A percentile compares a stretch with the other conserved stretches of the same genome.
phyloP scores from a whole-genome alignment of 2,888 invertebrate genomes.

The Hypomecis atomaria region DNA sequence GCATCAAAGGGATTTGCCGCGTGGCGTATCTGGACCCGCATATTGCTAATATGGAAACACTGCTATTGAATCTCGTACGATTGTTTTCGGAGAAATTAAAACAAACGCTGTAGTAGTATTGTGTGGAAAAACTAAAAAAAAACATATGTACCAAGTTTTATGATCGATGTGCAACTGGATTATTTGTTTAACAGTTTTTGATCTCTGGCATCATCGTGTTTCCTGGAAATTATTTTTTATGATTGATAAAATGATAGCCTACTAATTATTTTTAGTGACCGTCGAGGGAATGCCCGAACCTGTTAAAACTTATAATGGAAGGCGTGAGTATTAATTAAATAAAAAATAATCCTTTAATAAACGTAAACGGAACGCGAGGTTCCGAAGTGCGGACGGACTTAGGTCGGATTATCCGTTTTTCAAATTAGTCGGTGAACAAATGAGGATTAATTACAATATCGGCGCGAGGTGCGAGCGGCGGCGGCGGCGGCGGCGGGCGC shows the following conservation, averaged over 20 bases:
- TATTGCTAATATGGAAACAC: slow-evolving; percentile 21
- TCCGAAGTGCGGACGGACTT: slow-evolving; percentile 28
- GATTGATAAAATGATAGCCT: slow-evolving; percentile 14
- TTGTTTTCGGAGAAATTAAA: background rate
- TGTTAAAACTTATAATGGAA: slow-evolving; percentile 32
- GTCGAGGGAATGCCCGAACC: slow-evolving; percentile 20
- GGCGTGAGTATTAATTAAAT: slow-evolving; percentile 33
- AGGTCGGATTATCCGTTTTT: slow-evolving; percentile 37
- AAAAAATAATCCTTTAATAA: slow-evolving; percentile 33
- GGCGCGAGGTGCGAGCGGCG: slow-evolving; percentile 22
- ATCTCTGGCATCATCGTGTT: background rate
- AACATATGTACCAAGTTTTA: background rate
- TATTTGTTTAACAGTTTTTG: background rate
- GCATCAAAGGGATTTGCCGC: slow-evolving; percentile 27
- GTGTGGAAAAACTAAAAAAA: background rate
- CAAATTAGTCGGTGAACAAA: slow-evolving; percentile 35
- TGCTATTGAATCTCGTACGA: background rate
- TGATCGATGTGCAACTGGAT: background rate
- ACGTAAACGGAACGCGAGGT: slow-evolving; percentile 28
- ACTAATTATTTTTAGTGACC: slow-evolving; percentile 24
- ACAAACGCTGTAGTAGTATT: background rate
- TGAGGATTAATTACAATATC: slow-evolving; percentile 37
- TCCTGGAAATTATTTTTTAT: background rate
- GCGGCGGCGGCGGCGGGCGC: slow-evolving; percentile 16
- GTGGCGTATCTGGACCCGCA: slow-evolving; percentile 17